Evolutionary conservation across 2,113 vertebrate genomes (phyloP), one percentile per base, ranked within the genome.

Genomic region (Trogon surrucura): DNA sequence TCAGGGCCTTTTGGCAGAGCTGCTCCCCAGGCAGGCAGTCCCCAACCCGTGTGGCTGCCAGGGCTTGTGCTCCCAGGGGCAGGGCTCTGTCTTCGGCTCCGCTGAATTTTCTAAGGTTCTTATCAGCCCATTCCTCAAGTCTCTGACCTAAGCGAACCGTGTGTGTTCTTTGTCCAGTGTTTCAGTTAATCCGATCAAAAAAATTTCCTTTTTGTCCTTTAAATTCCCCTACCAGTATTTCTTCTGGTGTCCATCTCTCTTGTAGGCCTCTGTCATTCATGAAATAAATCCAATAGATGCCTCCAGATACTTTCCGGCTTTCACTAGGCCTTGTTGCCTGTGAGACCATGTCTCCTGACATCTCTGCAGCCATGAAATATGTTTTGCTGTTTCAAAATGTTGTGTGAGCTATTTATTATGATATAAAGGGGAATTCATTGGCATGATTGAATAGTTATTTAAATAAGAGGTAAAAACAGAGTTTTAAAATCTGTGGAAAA

Each of bases 341-440:
- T 85, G 61, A 32, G 30, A 41, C 15, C 25, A 1, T 9, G 14
- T 60, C 19, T 82, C 62, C 16, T 65, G 62, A 32, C 0, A 0
- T 50, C 32, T 79, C 74, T 21, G 17, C 72, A 34, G 30, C 17
- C 6, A 8, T 6, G 50, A 57, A 41, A 8, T 30, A 47, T 87
- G 87, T 87, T 75, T 48, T 89, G 9, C 23, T 34, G 0, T 45
- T 72, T 48, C 53, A 74, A 78, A 57, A n/a, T 10, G 3, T 32
- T 48, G 11, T 34, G 20, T 38, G 51, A 77, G 12, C 5, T 74
- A 10, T 48, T 69, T 53, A 26, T 83, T 75, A 21, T 1, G 3
- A 14, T 6, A 4, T 5, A 4, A 73, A 64, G 21, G 1, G 13
- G 30, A 3, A 57, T 65, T 69, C 2, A 25, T 69, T 51, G 25